Evolutionary conservation across 2,888 invertebrate genomes (phyloP).

Genomic region (Cynaeus angustus): DNA sequence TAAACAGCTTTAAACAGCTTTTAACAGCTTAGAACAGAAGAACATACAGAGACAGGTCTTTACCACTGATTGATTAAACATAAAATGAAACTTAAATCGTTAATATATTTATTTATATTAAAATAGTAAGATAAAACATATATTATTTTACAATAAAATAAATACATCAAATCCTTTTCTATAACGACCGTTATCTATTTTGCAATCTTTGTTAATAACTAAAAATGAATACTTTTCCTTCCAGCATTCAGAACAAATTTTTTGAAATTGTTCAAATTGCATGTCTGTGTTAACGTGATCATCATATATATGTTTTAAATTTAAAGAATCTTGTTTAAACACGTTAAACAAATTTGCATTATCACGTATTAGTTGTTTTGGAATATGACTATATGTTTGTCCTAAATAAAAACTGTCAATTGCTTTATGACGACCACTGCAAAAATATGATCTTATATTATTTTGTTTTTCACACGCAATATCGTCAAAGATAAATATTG

Average conservation of each 20-base stretch:
- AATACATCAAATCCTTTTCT: conserved; percentile 59
- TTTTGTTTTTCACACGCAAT: conserved; percentile 64
- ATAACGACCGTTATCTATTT: conserved; percentile 60
- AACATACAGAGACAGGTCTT: too few relatives aligned
- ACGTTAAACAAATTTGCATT: conserved; percentile 65
- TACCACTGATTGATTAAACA: not conserved
- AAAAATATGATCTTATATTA: conserved; percentile 61
- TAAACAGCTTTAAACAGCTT: conserved; percentile 8
- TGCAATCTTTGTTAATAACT: conserved; percentile 61
- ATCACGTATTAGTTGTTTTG: conserved; percentile 66
- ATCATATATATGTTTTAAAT: conserved; percentile 61
- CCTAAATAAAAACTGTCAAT: conserved; percentile 65
- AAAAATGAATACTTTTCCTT: conserved; percentile 60
- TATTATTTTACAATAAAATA: conserved; percentile 35
- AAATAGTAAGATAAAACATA: too few relatives aligned
- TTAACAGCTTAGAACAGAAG: too few relatives aligned
- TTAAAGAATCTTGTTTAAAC: conserved; percentile 65
- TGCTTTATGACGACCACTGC: conserved; percentile 63
- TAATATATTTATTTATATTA: too few relatives aligned
- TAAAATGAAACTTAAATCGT: too few relatives aligned
- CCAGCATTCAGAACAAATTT: conserved; percentile 63
- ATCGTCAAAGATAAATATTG: conserved; percentile 68
- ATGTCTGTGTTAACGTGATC: conserved; percentile 57
- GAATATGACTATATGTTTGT: conserved; percentile 65
- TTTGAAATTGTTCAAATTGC: conserved; percentile 58